These are phyloP conservation scores for Globia sparganii DNA, from an alignment of 2,888 invertebrate species.

Conservation along the genomic window DNA sequence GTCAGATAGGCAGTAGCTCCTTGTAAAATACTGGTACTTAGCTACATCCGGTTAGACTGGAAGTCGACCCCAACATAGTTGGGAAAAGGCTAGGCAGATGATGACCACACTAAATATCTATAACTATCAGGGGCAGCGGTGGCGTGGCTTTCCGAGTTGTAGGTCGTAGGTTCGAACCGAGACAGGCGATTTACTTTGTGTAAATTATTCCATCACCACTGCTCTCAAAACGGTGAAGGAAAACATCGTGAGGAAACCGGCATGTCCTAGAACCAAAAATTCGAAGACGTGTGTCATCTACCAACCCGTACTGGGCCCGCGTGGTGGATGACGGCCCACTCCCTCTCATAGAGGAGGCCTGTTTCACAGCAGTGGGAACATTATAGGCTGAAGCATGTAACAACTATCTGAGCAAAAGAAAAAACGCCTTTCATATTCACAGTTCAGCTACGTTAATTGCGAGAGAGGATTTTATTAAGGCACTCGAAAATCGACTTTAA, in stretches of 20 bases:
- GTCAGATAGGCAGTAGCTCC: too few relatives aligned
- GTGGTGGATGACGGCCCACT: neutral
- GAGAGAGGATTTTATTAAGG: too few relatives aligned
- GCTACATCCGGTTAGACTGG: too few relatives aligned
- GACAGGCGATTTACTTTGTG: neutral
- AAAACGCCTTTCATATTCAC: neutral
- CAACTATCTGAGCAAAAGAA: neutral
- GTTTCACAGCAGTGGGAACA: neutral
- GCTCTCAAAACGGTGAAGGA: too few relatives aligned
- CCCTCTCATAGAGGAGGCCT: neutral
- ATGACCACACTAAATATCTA: too few relatives aligned
- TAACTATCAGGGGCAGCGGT: neutral
- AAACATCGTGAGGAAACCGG: too few relatives aligned
- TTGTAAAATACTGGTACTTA: too few relatives aligned
- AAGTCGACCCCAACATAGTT: too few relatives aligned
- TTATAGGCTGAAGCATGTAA: neutral
- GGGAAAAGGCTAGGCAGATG: too few relatives aligned
- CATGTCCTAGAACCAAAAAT: neutral
- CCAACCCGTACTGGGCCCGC: neutral
- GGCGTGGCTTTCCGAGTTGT: neutral
- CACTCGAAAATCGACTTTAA: too few relatives aligned
- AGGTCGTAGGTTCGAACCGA: neutral
- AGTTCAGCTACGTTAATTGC: neutral
- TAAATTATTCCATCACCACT: neutral
- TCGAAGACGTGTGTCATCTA: neutral